Evolutionary conservation across 2,113 vertebrate species (phyloP), one percentile per base, ranked within the genome.

Genomic region (Melanocharis versteri): DNA sequence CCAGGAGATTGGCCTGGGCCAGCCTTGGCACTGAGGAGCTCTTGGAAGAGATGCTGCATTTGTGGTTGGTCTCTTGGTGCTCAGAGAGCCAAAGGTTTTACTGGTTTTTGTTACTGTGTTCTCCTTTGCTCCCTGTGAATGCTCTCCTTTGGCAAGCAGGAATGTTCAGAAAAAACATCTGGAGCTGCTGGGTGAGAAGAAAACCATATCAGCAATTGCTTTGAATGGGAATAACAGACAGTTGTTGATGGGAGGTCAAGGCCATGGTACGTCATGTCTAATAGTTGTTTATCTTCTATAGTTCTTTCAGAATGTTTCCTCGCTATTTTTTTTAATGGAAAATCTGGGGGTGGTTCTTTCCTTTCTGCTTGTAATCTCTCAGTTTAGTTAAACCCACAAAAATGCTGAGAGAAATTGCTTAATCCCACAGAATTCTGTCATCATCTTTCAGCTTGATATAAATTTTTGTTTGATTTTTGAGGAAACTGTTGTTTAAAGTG

Each of bases 291-390:
- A 90, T 64, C 68, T 90, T 83, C 76, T 58, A 15, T 42, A 66
- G 42, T 50, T 61, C 54, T 61, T 80, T 92, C 93, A 93, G 64
- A 92, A 83, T 79, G 53, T 79, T 92, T 94, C 80, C 75, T 87
- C 44, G 7, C 42, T 64, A 7, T 13, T 88, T 84, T 53, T 35
- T 37, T 5, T 20, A 40, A 75, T 69, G 93, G 94, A 96, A 95
- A 97, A 96, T 94, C 81, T 96, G 96, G 93, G 83, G 96, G 96
- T 92, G 96, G 96, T 96, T 96, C 94, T 96, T 97, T 96, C 94
- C 93, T 95, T 90, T 92, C 90, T 90, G 83, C 80, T 90, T 90
- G 80, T 90, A 95, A 97, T 95, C 86, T 89, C 90, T 87, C 60
- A 37, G 58, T 95, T 96, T 96, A 90, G 83, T 95, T 93, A 95